Evolutionary conservation across 2,888 invertebrate species (phyloP), one percentile per base, ranked within the genome.

Genomic region (Mimas tiliae): DNA sequence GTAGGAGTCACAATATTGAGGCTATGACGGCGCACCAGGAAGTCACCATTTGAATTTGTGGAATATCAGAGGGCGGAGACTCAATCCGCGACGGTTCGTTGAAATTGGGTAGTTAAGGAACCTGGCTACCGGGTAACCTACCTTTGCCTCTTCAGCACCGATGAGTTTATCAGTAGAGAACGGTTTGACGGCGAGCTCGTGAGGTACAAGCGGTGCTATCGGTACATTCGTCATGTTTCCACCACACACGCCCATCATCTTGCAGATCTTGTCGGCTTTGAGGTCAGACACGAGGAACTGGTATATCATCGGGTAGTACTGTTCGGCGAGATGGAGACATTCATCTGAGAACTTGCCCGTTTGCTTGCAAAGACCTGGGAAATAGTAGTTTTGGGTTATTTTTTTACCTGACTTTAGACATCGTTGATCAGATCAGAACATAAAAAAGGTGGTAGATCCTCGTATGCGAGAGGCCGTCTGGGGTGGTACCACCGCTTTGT

Each of bases 231-330:
- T 75, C 45, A 67, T 70, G 33, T 83, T 79, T 0, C 94, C 94
- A 74, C 97, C 94, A 74, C 97, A 97, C 55, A 97, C 91, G 9
- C 96, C 96, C 71, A 96, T 95, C 78, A 96, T 88, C 69, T 94
- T 85, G 81, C 98, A 98, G 0, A 97, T 86, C n/a, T 92, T 91
- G 58, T 95, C 94, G 0, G 96, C 95, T 79, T 98, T 94, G 72
- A 98, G 85, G 73, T 96, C 95, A 9, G 95, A 90, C 0, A 96
- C 94, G 7, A 98, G 88, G 76, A 95, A 96, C 48, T 94, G 85
- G 85, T 98, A 98, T 69, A 97, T 94, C 21, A 94, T 82, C 0
- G 95, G 94, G 80, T 97, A 97, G 87, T 98, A 98, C 77, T 98
- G 94, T 67, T 97, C 95, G 0, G 97, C 97, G 51, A 98, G 90